A percentile compares a stretch with the other conserved stretches of the same genome.
Evolutionary conservation across 2,113 vertebrate genomes (phyloP).

Genomic region (Spea multiplicata): DNA sequence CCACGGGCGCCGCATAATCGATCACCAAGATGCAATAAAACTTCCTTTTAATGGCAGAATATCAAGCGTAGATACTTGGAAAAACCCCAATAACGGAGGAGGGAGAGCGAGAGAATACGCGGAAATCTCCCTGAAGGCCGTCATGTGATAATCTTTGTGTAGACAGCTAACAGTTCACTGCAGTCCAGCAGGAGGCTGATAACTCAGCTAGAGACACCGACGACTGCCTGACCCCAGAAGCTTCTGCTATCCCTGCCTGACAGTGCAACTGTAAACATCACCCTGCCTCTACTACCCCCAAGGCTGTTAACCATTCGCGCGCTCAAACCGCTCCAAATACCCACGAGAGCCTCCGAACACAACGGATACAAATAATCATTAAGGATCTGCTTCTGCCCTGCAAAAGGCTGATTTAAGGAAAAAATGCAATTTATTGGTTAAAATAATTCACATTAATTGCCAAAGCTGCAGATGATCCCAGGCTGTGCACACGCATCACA

Average conservation of each 20-base stretch:
- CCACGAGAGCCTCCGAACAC: not conserved
- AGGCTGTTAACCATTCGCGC: not conserved
- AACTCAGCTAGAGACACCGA: conserved; percentile 25
- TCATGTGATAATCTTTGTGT: conserved; percentile 34
- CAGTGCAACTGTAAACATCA: conserved; percentile 31
- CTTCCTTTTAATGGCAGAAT: conserved; percentile 18
- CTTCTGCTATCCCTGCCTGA: conserved; percentile 14
- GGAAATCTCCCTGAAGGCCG: conserved; percentile 27
- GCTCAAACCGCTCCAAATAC: not conserved
- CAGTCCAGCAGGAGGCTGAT: conserved; percentile 36
- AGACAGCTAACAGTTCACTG: conserved; percentile 43
- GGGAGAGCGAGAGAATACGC: no score
- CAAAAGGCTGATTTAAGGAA: not conserved
- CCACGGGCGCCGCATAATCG: conserved; percentile 27
- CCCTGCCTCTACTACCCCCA: conserved; percentile 8
- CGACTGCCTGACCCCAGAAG: conserved; percentile 35
- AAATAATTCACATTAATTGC: no score
- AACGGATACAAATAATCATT: not conserved
- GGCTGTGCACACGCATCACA: no score
- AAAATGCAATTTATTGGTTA: not conserved
- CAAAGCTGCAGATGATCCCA: no score
- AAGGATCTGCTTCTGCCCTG: not conserved
- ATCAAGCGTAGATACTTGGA: conserved; percentile 14
- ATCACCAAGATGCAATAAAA: conserved; percentile 39
- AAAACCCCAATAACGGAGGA: conserved; percentile 11